phyloP scores from a whole-genome alignment of 2,113 vertebrate species.

The Antidorcas marsupialis region DNA sequence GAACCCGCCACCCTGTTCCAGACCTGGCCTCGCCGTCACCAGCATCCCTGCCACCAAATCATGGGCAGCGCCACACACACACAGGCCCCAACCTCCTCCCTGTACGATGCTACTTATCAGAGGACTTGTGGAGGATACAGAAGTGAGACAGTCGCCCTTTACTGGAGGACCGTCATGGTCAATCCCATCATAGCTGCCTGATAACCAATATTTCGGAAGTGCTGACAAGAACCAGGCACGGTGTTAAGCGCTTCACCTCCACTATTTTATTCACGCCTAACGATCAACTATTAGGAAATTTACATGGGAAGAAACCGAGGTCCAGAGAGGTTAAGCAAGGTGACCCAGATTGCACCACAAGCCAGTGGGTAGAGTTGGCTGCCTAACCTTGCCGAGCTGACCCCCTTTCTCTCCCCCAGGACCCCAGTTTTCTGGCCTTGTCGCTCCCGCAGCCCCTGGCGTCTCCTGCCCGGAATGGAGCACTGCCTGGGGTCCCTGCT shows the following conservation, averaged over 20 bases:
- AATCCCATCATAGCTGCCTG: background rate
- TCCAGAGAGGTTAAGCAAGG: background rate
- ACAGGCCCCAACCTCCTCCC: background rate
- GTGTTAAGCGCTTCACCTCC: background rate
- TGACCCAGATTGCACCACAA: fast-evolving
- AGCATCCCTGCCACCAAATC: background rate
- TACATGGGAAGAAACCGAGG: background rate
- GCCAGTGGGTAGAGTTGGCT: background rate
- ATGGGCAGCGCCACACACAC: fast-evolving
- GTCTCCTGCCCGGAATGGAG: constrained; percentile 83
- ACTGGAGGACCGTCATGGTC: background rate
- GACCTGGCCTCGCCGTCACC: background rate
- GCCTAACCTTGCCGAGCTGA: background rate
- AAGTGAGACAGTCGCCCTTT: background rate
- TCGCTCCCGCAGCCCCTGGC: background rate
- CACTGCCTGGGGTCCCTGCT: constrained; percentile 92
- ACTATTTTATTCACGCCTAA: background rate
- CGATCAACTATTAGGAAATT: background rate
- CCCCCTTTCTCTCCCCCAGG: constrained; percentile 50
- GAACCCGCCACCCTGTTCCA: fast-evolving
- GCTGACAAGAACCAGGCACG: background rate
- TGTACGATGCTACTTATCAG: background rate
- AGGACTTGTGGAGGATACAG: background rate
- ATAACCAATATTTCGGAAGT: fast-evolving
- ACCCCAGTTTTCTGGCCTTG: constrained; percentile 18